Conservation (phyloP, 2,888 invertebrate species). For the Oxyscelio sp. region DNA sequence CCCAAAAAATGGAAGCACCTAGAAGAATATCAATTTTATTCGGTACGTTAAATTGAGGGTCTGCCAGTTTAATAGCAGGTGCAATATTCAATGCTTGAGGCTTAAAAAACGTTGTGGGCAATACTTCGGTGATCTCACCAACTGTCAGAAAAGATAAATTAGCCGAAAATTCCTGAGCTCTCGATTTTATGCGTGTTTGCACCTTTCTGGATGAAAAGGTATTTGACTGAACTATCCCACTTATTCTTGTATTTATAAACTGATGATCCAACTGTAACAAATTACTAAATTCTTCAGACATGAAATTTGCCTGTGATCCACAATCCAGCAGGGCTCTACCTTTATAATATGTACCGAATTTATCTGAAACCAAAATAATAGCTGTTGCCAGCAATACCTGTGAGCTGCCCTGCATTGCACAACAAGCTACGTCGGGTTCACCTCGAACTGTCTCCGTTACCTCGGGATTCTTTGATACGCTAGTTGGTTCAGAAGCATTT, state of each 20-base stretch:
- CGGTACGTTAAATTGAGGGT: constrained; percentile 62
- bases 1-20: constrained; percentile 71
- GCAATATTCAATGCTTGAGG: constrained; percentile 41
- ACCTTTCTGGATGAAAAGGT: neutral
- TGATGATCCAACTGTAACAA: constrained; percentile 1
- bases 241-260: neutral
- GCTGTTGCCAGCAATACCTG: constrained; percentile 64
- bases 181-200: constrained; percentile 47
- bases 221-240: constrained; percentile 5
- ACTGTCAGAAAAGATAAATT: constrained; percentile 66
- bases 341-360: constrained; percentile 32
- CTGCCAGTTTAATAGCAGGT: constrained; percentile 60
- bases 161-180: constrained; percentile 46
- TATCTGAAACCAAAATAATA: constrained; percentile 36
- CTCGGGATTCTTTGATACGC: neutral
- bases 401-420: neutral
- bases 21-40: constrained; percentile 71
- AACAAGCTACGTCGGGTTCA: neutral
- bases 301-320: constrained; percentile 71
- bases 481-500: neutral
- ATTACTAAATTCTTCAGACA: constrained; percentile 24
- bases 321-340: constrained; percentile 65
- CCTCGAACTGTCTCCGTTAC: neutral
- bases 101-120: constrained; percentile 35
- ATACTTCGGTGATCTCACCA: constrained; percentile 62